Base-by-base conservation (phyloP, 2,113 vertebrate genomes). In the Bombycilla garrulus region DNA sequence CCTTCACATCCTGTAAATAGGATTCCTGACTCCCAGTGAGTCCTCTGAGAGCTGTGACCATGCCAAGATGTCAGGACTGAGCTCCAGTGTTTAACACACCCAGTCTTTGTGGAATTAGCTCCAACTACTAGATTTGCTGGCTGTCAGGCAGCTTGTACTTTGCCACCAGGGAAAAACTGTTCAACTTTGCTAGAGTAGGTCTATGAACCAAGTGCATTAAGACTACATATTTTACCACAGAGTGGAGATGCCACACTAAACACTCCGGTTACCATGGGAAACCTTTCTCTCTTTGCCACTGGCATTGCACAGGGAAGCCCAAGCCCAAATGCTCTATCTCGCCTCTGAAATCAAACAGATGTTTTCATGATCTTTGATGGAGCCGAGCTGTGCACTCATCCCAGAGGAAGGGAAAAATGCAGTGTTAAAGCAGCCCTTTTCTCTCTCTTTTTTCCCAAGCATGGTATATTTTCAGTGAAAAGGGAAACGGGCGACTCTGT, bases 301-400 rank as follows among this genome's bases (percentile, higher is more conserved):
- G 92, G 78, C 92, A 85, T 15, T 71, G 81, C 79, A 80, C 44
- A 40, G 61, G 33, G 80, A 89, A 95, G 90, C 83, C 86, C 69
- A 56, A 96, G 83, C 70, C 76, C 90, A 78, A 86, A 78, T 16
- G 17, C 54, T 92, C 87, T 60, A 50, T 82, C 94, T 93, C 38
- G 88, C 64, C 81, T 95, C 86, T 72, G 92, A 95, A 96, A 96
- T 66, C 96, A 81, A 91, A 93, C 92, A 96, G 79, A 95, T 95
- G 88, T 94, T 97, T 93, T 95, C 90, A 94, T 50, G 23, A 94
- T 95, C 79, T 83, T 29, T 88, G 81, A 78, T 19, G 91, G 76
- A 86, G 73, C 77, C 21, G 67, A 95, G 86, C 86, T 93, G 84
- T 42, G 72, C 72, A 44, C 45, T 48, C 44, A 82, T 94, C 92